A percentile compares a stretch with the other conserved stretches of the same genome.
Conservation (phyloP, 1,140 invertebrate genomes). For the Subanguina moxae region DNA sequence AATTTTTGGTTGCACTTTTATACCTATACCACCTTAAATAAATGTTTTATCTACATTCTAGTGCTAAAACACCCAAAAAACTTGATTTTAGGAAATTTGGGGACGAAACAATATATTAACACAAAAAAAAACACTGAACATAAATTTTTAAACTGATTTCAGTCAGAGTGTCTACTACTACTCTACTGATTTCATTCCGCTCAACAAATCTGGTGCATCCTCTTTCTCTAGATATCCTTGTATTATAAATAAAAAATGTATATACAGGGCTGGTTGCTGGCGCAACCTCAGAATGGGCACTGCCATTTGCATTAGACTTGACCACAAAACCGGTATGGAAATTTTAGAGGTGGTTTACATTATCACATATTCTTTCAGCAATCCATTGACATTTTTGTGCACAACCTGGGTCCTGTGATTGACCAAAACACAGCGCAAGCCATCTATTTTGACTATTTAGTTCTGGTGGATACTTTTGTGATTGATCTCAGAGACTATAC, state of each 20-base stretch:
- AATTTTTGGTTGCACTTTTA: too few relatives aligned
- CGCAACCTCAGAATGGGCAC: not conserved
- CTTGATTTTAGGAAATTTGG: too few relatives aligned
- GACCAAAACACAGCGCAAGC: not conserved
- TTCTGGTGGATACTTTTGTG: constrained; percentile 1
- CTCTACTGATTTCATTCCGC: not conserved
- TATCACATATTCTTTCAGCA: not conserved
- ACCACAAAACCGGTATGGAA: not conserved
- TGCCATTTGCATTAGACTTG: not conserved
- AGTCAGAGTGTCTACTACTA: not conserved
- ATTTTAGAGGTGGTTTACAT: not conserved
- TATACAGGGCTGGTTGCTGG: not conserved
- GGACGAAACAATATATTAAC: too few relatives aligned
- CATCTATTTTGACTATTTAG: not conserved
- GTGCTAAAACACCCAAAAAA: too few relatives aligned
- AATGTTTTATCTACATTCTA: too few relatives aligned
- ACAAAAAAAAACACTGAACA: too few relatives aligned
- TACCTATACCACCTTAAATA: too few relatives aligned
- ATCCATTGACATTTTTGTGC: constrained; percentile 3
- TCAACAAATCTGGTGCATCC: not conserved
- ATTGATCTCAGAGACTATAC: not conserved
- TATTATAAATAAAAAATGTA: too few relatives aligned
- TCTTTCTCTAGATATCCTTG: too few relatives aligned
- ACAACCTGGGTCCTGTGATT: constrained; percentile 1
- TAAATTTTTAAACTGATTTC: not conserved